Percentiles rank a stretch among this genome's conserved stretches.
phyloP scores from a whole-genome alignment of 2,797 vertebrate species.

The Pterois miles region DNA sequence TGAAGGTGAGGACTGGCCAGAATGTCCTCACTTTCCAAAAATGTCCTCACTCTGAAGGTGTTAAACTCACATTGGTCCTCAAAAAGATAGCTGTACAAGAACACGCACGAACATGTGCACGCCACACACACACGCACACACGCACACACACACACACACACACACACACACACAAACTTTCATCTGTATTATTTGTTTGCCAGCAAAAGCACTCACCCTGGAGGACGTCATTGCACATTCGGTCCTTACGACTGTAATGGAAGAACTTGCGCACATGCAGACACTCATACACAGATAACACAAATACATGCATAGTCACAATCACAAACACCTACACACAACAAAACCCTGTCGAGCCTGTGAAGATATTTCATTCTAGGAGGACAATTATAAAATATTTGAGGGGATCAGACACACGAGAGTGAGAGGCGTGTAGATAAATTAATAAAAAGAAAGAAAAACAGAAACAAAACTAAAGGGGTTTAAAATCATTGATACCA shows the following conservation, averaged over 20 bases:
- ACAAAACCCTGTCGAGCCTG: constrained; percentile 18
- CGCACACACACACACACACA: constrained; percentile 11
- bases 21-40: too few species aligned
- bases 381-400: constrained; percentile 8
- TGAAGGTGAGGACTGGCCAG: too few species aligned
- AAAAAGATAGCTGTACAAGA: too few species aligned
- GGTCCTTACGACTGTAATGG: constrained; percentile 13
- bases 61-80: too few species aligned
- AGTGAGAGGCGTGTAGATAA: neutral
- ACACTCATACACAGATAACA: constrained; percentile 21
- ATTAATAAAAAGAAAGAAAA: neutral
- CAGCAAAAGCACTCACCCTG: neutral
- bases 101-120: too few species aligned
- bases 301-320: constrained; percentile 43
- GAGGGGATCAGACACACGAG: neutral
- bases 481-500: too few species aligned
- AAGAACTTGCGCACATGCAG: constrained; percentile 31
- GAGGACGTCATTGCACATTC: constrained; percentile 20
- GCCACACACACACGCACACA: neutral
- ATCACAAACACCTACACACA: constrained; percentile 44
- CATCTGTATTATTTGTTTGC: neutral
- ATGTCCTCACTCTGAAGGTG: too few species aligned
- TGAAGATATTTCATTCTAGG: constrained; percentile 37
- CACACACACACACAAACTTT: neutral
- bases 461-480: neutral